These are phyloP conservation scores for Lathamus discolor DNA, from an alignment of 2,113 vertebrate species.

Conservation along the genomic window DNA sequence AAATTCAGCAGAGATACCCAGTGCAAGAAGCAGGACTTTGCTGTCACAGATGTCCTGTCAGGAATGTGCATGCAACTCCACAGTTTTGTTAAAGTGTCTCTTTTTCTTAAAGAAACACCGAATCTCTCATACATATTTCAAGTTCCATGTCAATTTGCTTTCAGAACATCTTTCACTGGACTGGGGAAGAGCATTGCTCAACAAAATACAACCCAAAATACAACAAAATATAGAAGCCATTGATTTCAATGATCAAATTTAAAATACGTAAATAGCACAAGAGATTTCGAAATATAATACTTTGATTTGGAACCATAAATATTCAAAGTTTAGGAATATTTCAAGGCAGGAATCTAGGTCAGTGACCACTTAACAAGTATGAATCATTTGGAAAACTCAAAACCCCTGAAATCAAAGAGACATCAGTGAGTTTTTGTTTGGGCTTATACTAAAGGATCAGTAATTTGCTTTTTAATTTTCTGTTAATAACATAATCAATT, in stretches of 20 bases:
- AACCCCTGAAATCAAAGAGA: background rate
- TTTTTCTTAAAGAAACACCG: background rate
- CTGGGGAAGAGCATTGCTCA: background rate
- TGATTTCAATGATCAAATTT: background rate
- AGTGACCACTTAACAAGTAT: background rate
- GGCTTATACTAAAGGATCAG: background rate
- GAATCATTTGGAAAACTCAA: background rate
- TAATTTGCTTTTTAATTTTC: background rate
- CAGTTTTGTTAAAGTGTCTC: background rate
- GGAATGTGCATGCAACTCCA: fast-evolving
- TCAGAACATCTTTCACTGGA: background rate
- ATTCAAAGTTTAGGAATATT: background rate
- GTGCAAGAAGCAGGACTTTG: background rate
- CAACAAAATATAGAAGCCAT: background rate
- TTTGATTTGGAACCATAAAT: background rate
- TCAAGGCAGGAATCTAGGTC: background rate
- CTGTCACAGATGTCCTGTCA: background rate
- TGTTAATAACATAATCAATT: background rate
- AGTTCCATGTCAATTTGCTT: background rate
- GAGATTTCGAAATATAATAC: background rate
- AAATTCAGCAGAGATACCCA: background rate
- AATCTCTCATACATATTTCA: background rate
- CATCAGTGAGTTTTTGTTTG: background rate
- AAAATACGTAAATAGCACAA: background rate
- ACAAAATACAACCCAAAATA: background rate